Evolutionary conservation across 2,797 vertebrate species (phyloP).

Genomic region (Hemitrygon akajei): DNA sequence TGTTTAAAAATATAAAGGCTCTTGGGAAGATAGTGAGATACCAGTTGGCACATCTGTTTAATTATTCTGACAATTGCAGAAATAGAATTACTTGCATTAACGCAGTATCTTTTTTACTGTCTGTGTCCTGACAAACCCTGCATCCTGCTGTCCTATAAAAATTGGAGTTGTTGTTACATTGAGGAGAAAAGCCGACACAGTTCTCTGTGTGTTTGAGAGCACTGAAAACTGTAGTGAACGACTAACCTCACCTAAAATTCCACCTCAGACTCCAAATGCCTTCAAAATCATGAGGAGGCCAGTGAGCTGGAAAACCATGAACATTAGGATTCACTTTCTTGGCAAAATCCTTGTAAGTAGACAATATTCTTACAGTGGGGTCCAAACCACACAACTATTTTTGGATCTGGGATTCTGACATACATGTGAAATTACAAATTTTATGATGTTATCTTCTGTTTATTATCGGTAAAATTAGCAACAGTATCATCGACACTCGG

Average conservation of each 20-base stretch:
- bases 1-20: conserved; percentile 22
- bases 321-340: background rate
- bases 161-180: background rate
- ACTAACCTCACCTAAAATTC: background rate
- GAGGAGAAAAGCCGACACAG: background rate
- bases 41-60: background rate
- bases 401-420: background rate
- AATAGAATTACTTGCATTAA: background rate
- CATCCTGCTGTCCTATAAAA: background rate
- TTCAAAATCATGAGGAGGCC: background rate
- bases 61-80: background rate
- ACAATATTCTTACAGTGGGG: background rate
- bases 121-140: background rate
- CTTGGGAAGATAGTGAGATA: background rate
- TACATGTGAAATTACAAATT: background rate
- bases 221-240: background rate
- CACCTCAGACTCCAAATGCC: background rate
- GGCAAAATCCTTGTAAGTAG: background rate
- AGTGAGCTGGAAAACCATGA: background rate
- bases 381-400: background rate
- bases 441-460: background rate
- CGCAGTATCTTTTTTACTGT: no score
- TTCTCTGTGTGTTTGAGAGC: background rate
- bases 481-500: background rate
- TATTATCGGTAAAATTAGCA: background rate